These are phyloP conservation scores for Drosophila quadrilineata DNA, from an alignment of 1,140 invertebrate species.

Conservation along the genomic window DNA sequence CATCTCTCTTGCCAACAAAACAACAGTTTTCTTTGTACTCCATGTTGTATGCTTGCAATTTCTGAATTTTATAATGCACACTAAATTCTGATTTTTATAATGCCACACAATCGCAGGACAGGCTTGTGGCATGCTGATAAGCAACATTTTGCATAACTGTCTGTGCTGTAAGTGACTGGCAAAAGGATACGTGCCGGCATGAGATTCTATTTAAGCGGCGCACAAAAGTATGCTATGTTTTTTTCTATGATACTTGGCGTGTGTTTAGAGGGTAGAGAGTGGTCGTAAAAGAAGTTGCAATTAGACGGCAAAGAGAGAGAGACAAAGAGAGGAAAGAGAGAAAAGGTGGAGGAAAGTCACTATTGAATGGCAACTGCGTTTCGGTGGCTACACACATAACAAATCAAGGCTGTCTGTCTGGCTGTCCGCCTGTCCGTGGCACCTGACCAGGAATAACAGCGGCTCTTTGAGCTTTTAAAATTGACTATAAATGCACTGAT, in stretches of 20 bases:
- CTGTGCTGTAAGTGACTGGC: constrained; percentile 4
- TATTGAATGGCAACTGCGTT: constrained; percentile 56
- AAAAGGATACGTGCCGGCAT: constrained; percentile 30
- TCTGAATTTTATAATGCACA: neutral
- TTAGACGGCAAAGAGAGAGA: too few species aligned
- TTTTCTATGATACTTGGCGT: too few species aligned
- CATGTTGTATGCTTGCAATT: neutral
- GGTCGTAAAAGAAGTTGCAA: constrained; percentile 66
- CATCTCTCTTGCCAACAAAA: too few species aligned
- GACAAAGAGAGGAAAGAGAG: too few species aligned
- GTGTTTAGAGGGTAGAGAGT: constrained; percentile 5
- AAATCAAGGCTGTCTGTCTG: constrained; percentile 19
- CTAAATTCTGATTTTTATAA: neutral
- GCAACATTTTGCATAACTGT: constrained; percentile 56
- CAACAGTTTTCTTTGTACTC: too few species aligned
- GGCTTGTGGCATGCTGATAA: constrained; percentile 40
- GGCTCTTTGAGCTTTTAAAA: constrained; percentile 56
- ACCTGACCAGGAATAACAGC: constrained; percentile 7
- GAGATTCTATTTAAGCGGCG: constrained; percentile 28
- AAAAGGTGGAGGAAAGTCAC: too few species aligned
- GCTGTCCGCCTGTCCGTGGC: constrained; percentile 13
- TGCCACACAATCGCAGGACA: too few species aligned
- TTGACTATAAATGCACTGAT: constrained; percentile 72
- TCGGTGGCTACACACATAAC: constrained; percentile 22
- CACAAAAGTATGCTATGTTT: constrained; percentile 37